Conservation (phyloP, 2,888 invertebrate species). For the Hoplodrina blanda region DNA sequence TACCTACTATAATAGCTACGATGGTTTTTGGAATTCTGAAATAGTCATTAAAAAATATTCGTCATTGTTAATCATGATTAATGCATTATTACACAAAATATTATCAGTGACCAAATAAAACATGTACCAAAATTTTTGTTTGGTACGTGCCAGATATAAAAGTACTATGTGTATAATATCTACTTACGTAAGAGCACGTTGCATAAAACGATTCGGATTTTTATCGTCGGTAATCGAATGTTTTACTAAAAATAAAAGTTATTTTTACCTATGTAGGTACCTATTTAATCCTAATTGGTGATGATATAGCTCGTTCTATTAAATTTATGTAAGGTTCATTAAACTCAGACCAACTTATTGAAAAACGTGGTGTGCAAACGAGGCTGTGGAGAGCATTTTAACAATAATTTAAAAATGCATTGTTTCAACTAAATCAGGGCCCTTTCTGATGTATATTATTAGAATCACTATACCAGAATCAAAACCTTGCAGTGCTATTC, state of each 20-base stretch:
- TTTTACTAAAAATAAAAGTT: constrained; percentile 19
- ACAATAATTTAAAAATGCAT: no score
- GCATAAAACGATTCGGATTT: constrained; percentile 7
- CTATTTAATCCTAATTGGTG: background rate
- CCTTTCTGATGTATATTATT: no score
- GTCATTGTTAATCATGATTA: constrained; percentile 28
- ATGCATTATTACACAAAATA: background rate
- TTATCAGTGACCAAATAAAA: constrained; percentile 30
- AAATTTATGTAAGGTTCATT: background rate
- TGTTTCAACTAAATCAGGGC: no score
- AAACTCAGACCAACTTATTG: background rate
- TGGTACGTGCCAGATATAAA: background rate
- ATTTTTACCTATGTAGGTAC: background rate
- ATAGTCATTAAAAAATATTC: constrained; percentile 3
- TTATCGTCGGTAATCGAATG: background rate
- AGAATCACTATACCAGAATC: no score
- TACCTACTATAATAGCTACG: no score
- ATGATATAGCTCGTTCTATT: background rate
- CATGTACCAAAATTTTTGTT: background rate
- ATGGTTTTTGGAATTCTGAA: background rate
- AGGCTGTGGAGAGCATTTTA: background rate
- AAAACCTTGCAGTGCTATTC: no score
- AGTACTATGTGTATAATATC: background rate
- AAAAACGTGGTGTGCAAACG: background rate
- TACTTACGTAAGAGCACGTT: constrained; percentile 19